Percentiles rank a stretch among this genome's conserved stretches.
phyloP scores from a whole-genome alignment of 2,888 invertebrate genomes.

The Rhimphoctona megacephalus region DNA sequence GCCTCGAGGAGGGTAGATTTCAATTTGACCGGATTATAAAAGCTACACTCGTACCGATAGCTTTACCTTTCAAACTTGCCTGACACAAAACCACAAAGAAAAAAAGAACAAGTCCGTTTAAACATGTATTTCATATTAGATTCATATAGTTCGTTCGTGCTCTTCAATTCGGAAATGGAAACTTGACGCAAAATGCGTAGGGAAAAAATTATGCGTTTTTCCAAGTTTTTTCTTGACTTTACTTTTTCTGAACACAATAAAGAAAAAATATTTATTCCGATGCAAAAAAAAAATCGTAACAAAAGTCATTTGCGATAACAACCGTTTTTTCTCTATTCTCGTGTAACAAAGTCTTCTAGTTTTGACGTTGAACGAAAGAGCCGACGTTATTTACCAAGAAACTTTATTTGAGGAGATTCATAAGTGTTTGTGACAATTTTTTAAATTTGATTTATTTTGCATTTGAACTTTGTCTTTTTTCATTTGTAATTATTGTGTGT shows the following conservation, averaged over 20 bases:
- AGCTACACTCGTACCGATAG: conserved; percentile 65
- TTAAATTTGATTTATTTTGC: not conserved
- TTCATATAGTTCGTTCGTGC: not conserved
- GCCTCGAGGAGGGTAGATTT: conserved; percentile 67
- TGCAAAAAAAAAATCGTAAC: not conserved
- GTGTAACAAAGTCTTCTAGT: not conserved
- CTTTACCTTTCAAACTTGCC: conserved; percentile 29
- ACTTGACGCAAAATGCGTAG: not conserved
- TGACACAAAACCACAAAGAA: conserved; percentile 33
- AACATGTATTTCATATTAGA: conserved; percentile 1
- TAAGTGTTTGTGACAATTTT: not conserved
- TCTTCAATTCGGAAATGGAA: not conserved
- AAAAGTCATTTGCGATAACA: not conserved
- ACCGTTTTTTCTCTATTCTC: not conserved
- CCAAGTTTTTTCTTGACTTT: not conserved
- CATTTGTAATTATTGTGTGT: not conserved
- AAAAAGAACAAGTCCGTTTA: conserved; percentile 10
- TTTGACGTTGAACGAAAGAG: not conserved
- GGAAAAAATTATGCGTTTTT: not conserved
- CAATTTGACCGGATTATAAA: conserved; percentile 71
- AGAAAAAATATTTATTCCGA: not conserved
- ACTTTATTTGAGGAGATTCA: not conserved
- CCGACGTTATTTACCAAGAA: not conserved
- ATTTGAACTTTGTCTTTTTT: not conserved
- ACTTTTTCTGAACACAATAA: not conserved